Conservation (phyloP, 1,140 invertebrate genomes). For the Orussus abietinus region DNA sequence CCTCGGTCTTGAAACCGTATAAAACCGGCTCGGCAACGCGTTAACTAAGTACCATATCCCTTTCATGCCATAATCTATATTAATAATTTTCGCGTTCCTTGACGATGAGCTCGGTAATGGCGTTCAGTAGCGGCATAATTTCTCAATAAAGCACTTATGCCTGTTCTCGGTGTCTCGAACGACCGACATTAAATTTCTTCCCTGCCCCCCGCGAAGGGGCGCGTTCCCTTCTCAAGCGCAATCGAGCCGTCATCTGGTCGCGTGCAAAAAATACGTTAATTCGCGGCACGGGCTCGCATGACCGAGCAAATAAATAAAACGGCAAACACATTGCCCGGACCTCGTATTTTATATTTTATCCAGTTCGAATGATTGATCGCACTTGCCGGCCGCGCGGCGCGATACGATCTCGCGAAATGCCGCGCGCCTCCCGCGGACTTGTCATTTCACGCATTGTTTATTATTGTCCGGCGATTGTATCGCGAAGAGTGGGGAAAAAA, state of each 20-base stretch:
- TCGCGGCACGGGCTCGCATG: slow-evolving; percentile 40
- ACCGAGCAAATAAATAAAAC: slow-evolving; percentile 50
- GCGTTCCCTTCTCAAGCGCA: too few species aligned
- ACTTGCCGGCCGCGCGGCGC: slow-evolving; percentile 21
- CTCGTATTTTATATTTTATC: slow-evolving; percentile 46
- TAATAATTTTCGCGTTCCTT: too few species aligned
- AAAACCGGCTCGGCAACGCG: too few species aligned
- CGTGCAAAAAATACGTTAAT: slow-evolving; percentile 51
- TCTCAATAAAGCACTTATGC: too few species aligned
- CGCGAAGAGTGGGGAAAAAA: slow-evolving; percentile 29
- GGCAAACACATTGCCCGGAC: slow-evolving; percentile 27
- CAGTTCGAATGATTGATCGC: slow-evolving; percentile 50
- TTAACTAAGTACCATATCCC: too few species aligned
- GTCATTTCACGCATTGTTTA: slow-evolving; percentile 53
- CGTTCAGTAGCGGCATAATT: too few species aligned
- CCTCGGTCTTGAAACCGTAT: too few species aligned
- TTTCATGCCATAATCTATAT: too few species aligned
- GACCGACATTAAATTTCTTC: too few species aligned
- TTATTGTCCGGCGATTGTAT: slow-evolving; percentile 50
- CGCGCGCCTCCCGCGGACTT: slow-evolving; percentile 32
- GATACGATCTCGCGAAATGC: slow-evolving; percentile 47
- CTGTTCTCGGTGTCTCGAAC: too few species aligned
- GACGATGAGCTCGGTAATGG: too few species aligned
- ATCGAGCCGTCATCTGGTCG: slow-evolving; percentile 36
- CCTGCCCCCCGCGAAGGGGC: too few species aligned